phyloP scores from a whole-genome alignment of 2,113 vertebrate genomes.

The Phodopus roborovskii region DNA sequence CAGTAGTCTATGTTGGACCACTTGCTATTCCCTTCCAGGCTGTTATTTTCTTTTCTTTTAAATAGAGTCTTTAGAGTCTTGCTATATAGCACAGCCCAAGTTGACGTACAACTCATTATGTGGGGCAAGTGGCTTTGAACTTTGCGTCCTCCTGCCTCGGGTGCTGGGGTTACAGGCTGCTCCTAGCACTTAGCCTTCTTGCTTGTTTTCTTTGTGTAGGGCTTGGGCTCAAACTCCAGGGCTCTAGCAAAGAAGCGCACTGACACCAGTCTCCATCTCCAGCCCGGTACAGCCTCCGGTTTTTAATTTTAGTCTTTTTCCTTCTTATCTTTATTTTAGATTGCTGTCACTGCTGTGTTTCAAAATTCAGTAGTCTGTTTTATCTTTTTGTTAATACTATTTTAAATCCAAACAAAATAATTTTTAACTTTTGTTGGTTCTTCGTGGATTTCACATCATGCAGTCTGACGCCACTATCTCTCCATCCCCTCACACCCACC shows the following conservation, averaged over 20 bases:
- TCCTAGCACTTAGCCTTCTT: not conserved
- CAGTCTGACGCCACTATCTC: not conserved
- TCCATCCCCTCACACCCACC: not conserved
- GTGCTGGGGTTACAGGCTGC: not conserved
- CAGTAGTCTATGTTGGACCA: not conserved
- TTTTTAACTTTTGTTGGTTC: not conserved
- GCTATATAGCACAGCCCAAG: too few species aligned
- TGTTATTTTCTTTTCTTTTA: not conserved
- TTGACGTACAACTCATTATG: too few species aligned
- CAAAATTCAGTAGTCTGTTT: not conserved
- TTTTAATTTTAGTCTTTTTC: not conserved
- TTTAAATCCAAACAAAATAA: not conserved
- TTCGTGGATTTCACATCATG: not conserved
- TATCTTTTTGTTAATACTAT: not conserved
- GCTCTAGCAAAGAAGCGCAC: not conserved
- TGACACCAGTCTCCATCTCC: not conserved
- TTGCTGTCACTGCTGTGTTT: not conserved
- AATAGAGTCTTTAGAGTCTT: not conserved
- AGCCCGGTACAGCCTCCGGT: not conserved
- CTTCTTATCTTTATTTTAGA: not conserved
- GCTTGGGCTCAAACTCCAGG: not conserved
- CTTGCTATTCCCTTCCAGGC: constrained; percentile 24
- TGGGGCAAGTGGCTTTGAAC: not conserved
- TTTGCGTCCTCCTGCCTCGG: not conserved
- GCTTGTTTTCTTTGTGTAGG: not conserved